These are phyloP conservation scores for Suricata suricatta DNA, from an alignment of 2,113 vertebrate genomes.

Conservation along the genomic window DNA sequence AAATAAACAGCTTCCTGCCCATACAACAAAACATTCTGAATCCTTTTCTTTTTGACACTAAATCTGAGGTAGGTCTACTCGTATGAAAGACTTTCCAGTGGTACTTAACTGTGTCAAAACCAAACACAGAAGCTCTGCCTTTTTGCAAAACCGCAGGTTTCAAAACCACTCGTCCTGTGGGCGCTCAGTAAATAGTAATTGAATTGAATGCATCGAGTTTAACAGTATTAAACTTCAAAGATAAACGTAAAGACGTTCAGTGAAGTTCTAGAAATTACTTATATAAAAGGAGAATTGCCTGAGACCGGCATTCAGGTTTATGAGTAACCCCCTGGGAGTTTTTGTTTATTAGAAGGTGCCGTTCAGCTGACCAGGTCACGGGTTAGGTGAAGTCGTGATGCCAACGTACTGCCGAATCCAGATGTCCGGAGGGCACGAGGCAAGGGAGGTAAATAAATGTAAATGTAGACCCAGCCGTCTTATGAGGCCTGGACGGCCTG, in stretches of 20 bases:
- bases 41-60: conserved; percentile 5
- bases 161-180: not conserved
- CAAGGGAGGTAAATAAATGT: not conserved
- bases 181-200: not conserved
- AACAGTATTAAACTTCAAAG: not conserved
- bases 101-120: not conserved
- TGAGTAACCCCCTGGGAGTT: not conserved
- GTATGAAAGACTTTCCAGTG: not conserved
- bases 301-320: not conserved
- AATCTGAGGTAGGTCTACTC: not conserved
- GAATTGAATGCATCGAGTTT: not conserved
- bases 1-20: not conserved
- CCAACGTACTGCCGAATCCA: not conserved
- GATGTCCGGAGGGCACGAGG: not conserved
- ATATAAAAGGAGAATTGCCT: not conserved
- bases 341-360: not conserved
- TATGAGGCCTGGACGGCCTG: not conserved
- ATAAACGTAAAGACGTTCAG: not conserved
- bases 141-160: not conserved
- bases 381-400: not conserved
- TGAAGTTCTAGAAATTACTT: not conserved
- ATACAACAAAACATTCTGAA: not conserved
- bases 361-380: not conserved
- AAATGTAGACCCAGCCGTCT: rapidly evolving
- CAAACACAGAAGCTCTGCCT: not conserved